A percentile compares a stretch with the other conserved stretches of the same genome.
phyloP scores from a whole-genome alignment of 2,888 invertebrate genomes.

The Steinernema scapterisci region DNA sequence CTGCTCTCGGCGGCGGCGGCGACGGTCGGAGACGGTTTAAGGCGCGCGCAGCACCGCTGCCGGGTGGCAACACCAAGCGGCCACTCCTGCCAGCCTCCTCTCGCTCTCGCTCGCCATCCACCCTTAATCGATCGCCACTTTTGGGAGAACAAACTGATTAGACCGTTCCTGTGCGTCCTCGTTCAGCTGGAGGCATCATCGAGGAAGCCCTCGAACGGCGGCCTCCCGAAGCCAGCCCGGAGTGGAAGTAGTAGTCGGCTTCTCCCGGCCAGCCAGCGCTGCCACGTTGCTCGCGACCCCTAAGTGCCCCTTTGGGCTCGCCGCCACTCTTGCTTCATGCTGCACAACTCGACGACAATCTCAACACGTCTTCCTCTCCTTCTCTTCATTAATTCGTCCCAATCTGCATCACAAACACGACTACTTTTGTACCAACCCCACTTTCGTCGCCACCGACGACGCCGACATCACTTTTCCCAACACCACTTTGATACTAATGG shows the following conservation, averaged over 20 bases:
- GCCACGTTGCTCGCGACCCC: not conserved
- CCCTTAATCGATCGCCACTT: constrained; percentile 27
- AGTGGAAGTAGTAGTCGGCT: not conserved
- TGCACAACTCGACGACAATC: too few species aligned
- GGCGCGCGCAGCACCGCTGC: constrained; percentile 9
- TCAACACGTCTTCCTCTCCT: not conserved
- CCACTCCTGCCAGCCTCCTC: constrained; percentile 21
- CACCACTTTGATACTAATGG: constrained; percentile 21
- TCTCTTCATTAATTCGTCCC: constrained; percentile 23
- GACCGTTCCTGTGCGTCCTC: constrained; percentile 22
- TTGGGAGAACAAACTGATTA: constrained; percentile 29
- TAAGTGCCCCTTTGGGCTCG: constrained; percentile 7
- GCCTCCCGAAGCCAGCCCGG: not conserved
- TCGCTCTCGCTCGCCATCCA: not conserved
- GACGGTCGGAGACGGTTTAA: constrained; percentile 25
- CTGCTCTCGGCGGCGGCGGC: not conserved
- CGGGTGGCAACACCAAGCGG: constrained; percentile 6
- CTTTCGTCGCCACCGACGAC: constrained; percentile 11
- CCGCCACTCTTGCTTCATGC: not conserved
- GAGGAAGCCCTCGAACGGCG: constrained; percentile 15
- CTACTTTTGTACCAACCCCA: not conserved
- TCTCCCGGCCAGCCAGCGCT: too few species aligned
- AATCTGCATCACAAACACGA: constrained; percentile 26
- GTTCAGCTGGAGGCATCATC: constrained; percentile 12
- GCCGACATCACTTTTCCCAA: not conserved